These are phyloP conservation scores for Synanceia verrucosa DNA, from an alignment of 2,797 vertebrate genomes.

Conservation along the genomic window DNA sequence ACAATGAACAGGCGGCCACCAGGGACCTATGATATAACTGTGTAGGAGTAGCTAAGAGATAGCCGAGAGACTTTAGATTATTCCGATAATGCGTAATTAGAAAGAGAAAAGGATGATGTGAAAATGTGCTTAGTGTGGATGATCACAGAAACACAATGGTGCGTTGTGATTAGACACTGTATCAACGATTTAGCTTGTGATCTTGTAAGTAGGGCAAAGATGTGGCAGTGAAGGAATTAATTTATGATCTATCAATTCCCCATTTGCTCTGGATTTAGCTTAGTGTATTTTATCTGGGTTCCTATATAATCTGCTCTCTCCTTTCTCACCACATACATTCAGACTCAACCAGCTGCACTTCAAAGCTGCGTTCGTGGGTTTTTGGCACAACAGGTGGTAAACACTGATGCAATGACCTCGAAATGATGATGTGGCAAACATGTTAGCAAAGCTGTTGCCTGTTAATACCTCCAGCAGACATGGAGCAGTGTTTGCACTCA, in stretches of 20 bases:
- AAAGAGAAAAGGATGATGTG: conserved; percentile 14
- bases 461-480: too few species aligned
- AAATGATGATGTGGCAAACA: not conserved
- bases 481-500: too few species aligned
- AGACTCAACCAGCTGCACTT: not conserved
- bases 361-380: not conserved
- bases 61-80: conserved; percentile 32
- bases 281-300: not conserved
- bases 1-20: conserved; percentile 49
- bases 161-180: not conserved
- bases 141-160: not conserved
- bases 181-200: conserved; percentile 4
- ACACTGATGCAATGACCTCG: not conserved
- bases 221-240: not conserved
- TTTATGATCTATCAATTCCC: not conserved
- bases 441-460: not conserved
- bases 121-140: conserved; percentile 3
- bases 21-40: conserved; percentile 32
- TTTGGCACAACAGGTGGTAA: not conserved
- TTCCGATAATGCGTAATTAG: conserved; percentile 25
- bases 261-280: not conserved
- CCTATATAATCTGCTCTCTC: not conserved
- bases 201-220: conserved; percentile 21
- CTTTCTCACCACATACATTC: not conserved
- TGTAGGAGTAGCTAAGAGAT: conserved; percentile 22